These are phyloP conservation scores for Cossypha dichroa DNA, from an alignment of 2,797 vertebrate genomes.

Conservation along the genomic window DNA sequence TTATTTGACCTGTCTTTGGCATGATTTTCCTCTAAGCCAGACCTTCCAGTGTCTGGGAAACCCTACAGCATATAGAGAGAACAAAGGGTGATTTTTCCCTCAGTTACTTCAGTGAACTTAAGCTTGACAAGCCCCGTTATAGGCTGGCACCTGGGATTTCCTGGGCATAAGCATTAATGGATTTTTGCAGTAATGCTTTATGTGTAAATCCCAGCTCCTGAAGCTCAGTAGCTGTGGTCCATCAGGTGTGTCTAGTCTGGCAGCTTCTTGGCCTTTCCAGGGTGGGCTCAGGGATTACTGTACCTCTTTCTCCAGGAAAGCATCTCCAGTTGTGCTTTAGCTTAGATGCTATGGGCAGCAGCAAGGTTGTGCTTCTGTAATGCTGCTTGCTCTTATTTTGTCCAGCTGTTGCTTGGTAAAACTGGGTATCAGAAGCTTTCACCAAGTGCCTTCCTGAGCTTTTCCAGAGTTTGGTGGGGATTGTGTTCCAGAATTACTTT, in stretches of 20 bases:
- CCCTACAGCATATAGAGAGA: background rate
- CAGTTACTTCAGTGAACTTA: background rate
- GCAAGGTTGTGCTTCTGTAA: background rate
- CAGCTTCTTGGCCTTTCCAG: background rate
- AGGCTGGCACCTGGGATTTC: conserved; percentile 10
- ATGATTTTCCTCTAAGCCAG: conserved; percentile 14
- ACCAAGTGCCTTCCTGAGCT: background rate
- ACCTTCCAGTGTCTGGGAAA: background rate
- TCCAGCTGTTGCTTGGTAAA: background rate
- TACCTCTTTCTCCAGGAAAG: background rate
- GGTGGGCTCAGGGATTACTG: accelerated
- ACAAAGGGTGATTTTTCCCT: background rate
- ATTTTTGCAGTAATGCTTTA: background rate
- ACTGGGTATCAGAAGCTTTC: background rate
- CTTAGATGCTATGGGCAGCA: background rate
- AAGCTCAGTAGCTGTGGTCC: background rate
- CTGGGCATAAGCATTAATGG: background rate
- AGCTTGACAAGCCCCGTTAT: background rate
- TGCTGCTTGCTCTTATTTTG: background rate
- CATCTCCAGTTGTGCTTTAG: background rate
- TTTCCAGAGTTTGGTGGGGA: background rate
- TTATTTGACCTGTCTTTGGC: background rate
- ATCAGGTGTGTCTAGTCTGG: background rate
- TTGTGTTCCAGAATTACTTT: background rate
- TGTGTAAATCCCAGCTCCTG: background rate